These are phyloP conservation scores for Automeris io DNA, from an alignment of 2,888 invertebrate genomes.

Conservation along the genomic window DNA sequence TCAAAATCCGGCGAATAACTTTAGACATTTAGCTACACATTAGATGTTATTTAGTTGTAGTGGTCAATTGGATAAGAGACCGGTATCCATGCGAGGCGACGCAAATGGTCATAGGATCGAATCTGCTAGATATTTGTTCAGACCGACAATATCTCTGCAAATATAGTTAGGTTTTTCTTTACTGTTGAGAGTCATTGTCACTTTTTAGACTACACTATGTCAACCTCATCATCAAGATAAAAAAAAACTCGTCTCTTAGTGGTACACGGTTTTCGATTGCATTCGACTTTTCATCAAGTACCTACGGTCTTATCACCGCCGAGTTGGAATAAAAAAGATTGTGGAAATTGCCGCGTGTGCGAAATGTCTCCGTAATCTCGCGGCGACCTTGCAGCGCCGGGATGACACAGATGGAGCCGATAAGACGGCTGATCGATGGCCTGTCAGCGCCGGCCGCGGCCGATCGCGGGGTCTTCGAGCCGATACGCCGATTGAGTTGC, in stretches of 20 bases:
- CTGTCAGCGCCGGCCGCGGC: conserved; percentile 36
- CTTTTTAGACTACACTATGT: background rate
- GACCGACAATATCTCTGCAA: too few species aligned
- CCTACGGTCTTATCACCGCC: too few species aligned
- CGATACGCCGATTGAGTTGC: conserved; percentile 18
- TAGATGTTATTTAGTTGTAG: too few species aligned
- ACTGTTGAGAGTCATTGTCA: background rate
- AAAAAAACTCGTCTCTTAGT: background rate
- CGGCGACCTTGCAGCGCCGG: conserved; percentile 39
- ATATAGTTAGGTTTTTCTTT: background rate
- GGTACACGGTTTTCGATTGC: background rate
- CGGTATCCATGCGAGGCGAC: too few species aligned
- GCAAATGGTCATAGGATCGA: too few species aligned
- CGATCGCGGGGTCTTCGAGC: conserved; percentile 10
- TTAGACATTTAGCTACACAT: too few species aligned
- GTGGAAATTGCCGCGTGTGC: background rate
- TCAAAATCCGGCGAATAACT: too few species aligned
- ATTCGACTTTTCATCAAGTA: too few species aligned
- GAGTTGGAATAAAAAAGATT: too few species aligned
- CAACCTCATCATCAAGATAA: background rate
- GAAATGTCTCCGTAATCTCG: conserved; percentile 13
- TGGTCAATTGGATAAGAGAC: too few species aligned
- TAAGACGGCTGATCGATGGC: conserved; percentile 45
- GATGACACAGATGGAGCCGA: conserved; percentile 44
- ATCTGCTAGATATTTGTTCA: too few species aligned